Base-by-base conservation (phyloP, 2,888 invertebrate species). In the Thymelicus acteon region DNA sequence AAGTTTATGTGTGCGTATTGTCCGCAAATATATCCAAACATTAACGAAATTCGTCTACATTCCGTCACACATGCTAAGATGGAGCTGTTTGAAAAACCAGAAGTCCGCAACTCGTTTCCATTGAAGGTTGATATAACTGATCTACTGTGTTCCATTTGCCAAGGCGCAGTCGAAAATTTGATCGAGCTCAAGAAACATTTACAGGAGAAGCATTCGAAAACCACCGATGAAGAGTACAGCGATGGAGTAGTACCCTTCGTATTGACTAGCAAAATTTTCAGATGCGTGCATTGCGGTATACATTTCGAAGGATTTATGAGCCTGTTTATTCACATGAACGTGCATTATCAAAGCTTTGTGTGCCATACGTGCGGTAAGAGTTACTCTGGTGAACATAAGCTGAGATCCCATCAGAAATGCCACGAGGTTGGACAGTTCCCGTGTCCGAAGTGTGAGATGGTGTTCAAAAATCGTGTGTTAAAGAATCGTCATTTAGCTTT, bases 361-460 rank as follows among this genome's bases (percentile, higher is more conserved):
- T 94, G 94, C 70, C 81, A 87, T 44, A 83, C 83, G 1, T 94
- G 94, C 72, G 94, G 94, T 0, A 94, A 94, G 76, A 90, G 88
- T 4, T 94, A 87, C 76, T 87, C 91, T 1, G 85, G 85, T 15
- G 83, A 84, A n/a, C 85, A 90, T 7, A 91, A 91, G 58, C 82
- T 93, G 44, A 82, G 87, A 58, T 82, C 90, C 19, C 94, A 94
- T 72, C 82, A 86, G 48, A 80, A 78, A 15, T 78, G 80, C 63
- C 94, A 94, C 72, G 84, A 89, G 57, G 78, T 82, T 2, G 87
- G 91, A 0, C 81, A 86, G 37, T 92, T 89, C 69, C 76, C 81
- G 8, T 94, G 94, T 75, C 72, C 87, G 0, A 88, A 91, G 72
- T 94, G 94, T 75, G 85, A 85, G 58, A 79, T 82, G 12, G 80